Base-by-base conservation (phyloP, 2,113 vertebrate species). In the Paramormyrops kingsleyae region DNA sequence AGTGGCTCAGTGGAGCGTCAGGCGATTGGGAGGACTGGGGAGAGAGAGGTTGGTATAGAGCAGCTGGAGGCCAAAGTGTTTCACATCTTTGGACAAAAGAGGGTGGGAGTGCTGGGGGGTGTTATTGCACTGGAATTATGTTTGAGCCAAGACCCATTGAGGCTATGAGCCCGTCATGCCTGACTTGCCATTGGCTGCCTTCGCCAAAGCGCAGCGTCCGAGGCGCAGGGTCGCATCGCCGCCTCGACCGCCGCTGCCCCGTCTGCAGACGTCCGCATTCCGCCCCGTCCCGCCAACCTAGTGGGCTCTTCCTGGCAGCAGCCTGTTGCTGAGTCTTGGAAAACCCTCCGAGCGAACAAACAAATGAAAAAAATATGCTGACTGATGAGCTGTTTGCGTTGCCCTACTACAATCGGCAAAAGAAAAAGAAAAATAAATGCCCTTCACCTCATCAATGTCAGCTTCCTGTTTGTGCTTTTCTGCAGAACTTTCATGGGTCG, bases 1-100 rank as follows among this genome's bases (percentile, higher is more conserved):
- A 94, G 93, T 94, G 89, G 89, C 91, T 94, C 94, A 93, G 91
- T 95, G 93, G 93, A 95, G 94, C 95, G 92, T 93, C 92, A 91
- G 93, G 88, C 92, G 92, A 93, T 93, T 92, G 94, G 93, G 91
- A 88, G 89, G 91, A 90, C 90, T 31, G 19, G 59, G 47, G 10
- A 46, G 86, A 5, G 31, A 86, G 89, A 53, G 46, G 44, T 35
- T 52, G 66, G 85, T 90, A 90, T 84, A 89, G 77, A 56, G 89
- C 92, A 93, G 93, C 92, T 92, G 92, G 89, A 90, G 49, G 83
- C 91, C 59, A 86, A 91, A 92, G 90, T 89, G 91, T 88, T 90
- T 83, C 80, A 88, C 87, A 59, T 90, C 89, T 88, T 13, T 83
- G 49, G 52, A 90, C 62, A 84, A 80, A 89, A 87, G 90, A 87